Conservation (phyloP, 2,797 vertebrate genomes). For the Karalla daura region DNA sequence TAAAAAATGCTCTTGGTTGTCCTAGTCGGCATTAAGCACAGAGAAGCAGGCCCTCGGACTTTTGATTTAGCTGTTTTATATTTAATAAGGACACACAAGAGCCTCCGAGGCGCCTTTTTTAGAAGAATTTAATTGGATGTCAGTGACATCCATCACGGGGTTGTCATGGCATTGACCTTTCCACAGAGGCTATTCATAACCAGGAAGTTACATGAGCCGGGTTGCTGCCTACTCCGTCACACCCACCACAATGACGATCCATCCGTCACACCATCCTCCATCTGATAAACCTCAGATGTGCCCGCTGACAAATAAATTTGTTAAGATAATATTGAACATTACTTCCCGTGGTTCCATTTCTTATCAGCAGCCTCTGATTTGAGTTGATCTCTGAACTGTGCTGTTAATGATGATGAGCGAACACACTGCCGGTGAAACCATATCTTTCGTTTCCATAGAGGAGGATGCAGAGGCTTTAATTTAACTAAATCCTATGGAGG, state of each 20-base stretch:
- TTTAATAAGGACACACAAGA: conserved; percentile 86
- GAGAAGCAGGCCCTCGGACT: conserved; percentile 74
- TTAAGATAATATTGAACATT: conserved; percentile 41
- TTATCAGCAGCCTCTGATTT: conserved; percentile 1
- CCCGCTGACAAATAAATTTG: conserved; percentile 33
- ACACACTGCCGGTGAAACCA: neutral
- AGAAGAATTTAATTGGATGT: conserved; percentile 87
- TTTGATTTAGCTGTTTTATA: conserved; percentile 87
- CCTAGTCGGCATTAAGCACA: conserved; percentile 74
- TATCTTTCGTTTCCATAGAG: neutral
- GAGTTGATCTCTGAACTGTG: conserved; percentile 26
- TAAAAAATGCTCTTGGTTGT: conserved; percentile 69
- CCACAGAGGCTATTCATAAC: conserved; percentile 86
- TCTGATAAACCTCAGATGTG: conserved; percentile 50
- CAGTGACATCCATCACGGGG: conserved; percentile 86
- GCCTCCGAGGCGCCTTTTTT: conserved; percentile 78
- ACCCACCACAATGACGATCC: conserved; percentile 54
- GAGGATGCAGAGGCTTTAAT: conserved; percentile 27
- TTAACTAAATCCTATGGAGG: no score
- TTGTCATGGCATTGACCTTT: conserved; percentile 89
- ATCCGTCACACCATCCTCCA: conserved; percentile 58
- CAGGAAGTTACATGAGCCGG: conserved; percentile 84
- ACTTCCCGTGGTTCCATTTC: conserved; percentile 34
- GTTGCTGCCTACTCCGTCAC: conserved; percentile 78
- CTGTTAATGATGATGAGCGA: conserved; percentile 30